These are phyloP conservation scores for Oreohelix idahoensis DNA, from an alignment of 1,140 invertebrate genomes.

Conservation along the genomic window DNA sequence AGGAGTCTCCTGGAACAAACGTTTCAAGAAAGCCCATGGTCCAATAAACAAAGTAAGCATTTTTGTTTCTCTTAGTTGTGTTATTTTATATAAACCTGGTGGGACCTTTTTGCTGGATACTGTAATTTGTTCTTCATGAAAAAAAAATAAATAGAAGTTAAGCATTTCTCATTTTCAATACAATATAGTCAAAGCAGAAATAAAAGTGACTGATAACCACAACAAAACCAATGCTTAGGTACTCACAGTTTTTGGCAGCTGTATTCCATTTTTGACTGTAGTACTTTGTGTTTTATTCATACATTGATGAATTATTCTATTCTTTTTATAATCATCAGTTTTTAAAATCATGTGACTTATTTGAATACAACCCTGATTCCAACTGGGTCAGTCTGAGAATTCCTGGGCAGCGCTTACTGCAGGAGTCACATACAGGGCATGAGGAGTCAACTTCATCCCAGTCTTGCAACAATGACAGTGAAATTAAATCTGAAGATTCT, in stretches of 20 bases:
- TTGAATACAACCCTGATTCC: conserved; percentile 52
- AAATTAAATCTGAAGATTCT: not conserved
- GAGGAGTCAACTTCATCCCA: not conserved
- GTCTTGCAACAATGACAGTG: not conserved
- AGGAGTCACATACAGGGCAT: not conserved
- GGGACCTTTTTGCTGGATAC: too few species aligned
- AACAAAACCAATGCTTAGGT: too few species aligned
- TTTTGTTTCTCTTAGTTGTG: not conserved
- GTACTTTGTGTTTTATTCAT: too few species aligned
- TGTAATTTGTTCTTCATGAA: too few species aligned
- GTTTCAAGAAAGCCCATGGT: conserved; percentile 67
- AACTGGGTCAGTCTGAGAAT: conserved; percentile 46
- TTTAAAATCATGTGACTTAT: conserved; percentile 56
- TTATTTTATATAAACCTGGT: not conserved
- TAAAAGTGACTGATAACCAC: too few species aligned
- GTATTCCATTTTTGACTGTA: too few species aligned
- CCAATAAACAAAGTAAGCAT: conserved; percentile 66
- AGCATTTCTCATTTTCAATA: too few species aligned
- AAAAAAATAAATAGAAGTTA: too few species aligned
- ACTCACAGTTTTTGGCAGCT: too few species aligned
- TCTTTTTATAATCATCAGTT: conserved; percentile 49
- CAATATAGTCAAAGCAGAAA: too few species aligned
- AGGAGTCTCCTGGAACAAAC: conserved; percentile 72
- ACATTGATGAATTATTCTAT: not conserved
- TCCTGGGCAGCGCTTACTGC: not conserved